Base-by-base conservation (phyloP, 2,888 invertebrate genomes). In the Apodemia mormo region DNA sequence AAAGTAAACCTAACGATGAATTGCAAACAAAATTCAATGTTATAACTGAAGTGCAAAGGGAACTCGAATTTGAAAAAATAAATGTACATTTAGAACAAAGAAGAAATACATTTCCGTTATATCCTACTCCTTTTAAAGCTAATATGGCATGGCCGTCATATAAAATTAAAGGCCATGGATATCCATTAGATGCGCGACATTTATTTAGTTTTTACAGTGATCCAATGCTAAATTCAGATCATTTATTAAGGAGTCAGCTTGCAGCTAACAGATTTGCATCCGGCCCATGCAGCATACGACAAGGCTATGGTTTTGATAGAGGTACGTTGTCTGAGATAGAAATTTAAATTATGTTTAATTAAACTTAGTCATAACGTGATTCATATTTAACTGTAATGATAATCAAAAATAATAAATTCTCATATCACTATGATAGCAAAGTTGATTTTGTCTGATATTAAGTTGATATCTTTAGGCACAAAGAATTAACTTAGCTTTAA, bases 281-380 rank as follows among this genome's bases (percentile, higher is more conserved):
- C 0, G 86, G 85, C 70, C 84, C 89, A 0, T 86, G 84, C 56
- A 78, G 86, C 65, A 78, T 90, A 75, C 81, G 88, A 73, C 90
- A 89, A 71, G 78, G 87, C 9, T 92, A 88, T 70, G 89, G 87
- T 76, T 87, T 85, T 73, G 89, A 91, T 70, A 86, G 89, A 89
- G 90, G 92, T 92, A 74, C 82, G 85, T 73, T 66, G 43, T 54
- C n/a, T 14, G 6, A 52, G 1, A n/a, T 52, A 3, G 2, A 45
- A 45, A n/a, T 52, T 52, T n/a, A 52, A 52, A 52, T 49, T 49
- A 45, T 45, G 14, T 49, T 45, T 30, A 45, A 68, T 40, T 68
- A 52, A 33, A 29, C 12, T 66, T 29, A 30, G 4, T 49, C n/a
- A 14, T 40, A 2, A 49, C 4, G 8, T 49, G 49, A 49, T 49